Base-by-base conservation (phyloP, 1,140 invertebrate species). In the Papilio machaon region DNA sequence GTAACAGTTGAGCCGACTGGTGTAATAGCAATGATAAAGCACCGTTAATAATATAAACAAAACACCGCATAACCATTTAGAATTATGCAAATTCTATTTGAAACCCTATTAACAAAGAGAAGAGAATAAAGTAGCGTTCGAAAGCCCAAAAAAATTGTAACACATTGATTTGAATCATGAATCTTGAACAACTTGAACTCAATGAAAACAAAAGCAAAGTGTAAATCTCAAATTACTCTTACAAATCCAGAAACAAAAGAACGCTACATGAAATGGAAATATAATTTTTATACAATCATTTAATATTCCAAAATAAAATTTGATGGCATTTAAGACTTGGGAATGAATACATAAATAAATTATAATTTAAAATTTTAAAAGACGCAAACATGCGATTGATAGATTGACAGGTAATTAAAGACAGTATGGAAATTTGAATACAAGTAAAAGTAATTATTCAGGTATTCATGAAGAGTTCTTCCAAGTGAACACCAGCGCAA, bases 401-500 rank as follows among this genome's bases (percentile, higher is more conserved):
- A 35, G 73, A 47, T 75, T 75, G 74, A 52, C 74, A 75, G 23
- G 74, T 23, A 75, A 75, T 75, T 75, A 75, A 75, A 52, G 47
- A 30, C 74, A 30, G 10, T 52, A 75, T 75, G 49, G 47, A 75
- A 75, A 75, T 49, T 52, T 35, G 46, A 75, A 52, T 30, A 47
- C 74, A 75, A 75, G 54, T 46, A 35, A 79, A 52, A 79, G 54
- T 79, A 79, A 80, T 85, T 81, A 85, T 82, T 87, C 82, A 81
- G 81, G 83, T 85, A 85, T 87, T 85, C 86, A 83, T 84, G 82
- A 85, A 83, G 82, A 82, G 82, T 85, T 84, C 84, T 83, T 84
- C 82, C 81, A 79, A 86, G 83, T 83, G 85, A 84, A 81, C 85
- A 85, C 77, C 85, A 88, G 84, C 84, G 85, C 89, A 87, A 89